Conservation (phyloP, 2,113 vertebrate species). For the Emydocephalus ijimae region DNA sequence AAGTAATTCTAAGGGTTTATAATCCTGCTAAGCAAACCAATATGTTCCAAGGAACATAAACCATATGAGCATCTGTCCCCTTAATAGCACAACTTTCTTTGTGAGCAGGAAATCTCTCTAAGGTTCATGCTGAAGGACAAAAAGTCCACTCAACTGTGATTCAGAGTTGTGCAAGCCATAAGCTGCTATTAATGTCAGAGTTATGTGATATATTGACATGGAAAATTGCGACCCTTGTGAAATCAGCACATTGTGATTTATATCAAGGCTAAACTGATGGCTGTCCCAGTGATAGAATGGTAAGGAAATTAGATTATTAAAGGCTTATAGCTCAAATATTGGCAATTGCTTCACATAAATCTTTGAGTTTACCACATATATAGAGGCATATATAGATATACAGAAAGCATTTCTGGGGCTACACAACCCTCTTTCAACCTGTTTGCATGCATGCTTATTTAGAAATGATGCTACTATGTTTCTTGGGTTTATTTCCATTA, state of each 20-base stretch:
- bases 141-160: constrained; percentile 3
- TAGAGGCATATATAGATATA: neutral
- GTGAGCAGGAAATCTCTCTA: constrained; percentile 3
- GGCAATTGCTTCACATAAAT: neutral
- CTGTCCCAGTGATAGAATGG: neutral
- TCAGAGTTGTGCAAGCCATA: neutral
- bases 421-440: neutral
- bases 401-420: neutral
- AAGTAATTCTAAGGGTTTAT: neutral
- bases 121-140: neutral
- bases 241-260: neutral
- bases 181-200: neutral
- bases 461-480: neutral
- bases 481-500: neutral
- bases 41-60: neutral
- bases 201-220: constrained; percentile 2
- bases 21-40: neutral
- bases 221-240: neutral
- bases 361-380: neutral
- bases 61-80: neutral
- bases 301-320: neutral
- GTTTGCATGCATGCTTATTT: neutral
- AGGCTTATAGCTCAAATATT: neutral
- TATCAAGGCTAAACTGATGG: neutral
- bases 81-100: neutral